A percentile compares a stretch with the other conserved stretches of the same genome.
Conservation (phyloP, 2,797 vertebrate species). For the Takifugu rubripes region DNA sequence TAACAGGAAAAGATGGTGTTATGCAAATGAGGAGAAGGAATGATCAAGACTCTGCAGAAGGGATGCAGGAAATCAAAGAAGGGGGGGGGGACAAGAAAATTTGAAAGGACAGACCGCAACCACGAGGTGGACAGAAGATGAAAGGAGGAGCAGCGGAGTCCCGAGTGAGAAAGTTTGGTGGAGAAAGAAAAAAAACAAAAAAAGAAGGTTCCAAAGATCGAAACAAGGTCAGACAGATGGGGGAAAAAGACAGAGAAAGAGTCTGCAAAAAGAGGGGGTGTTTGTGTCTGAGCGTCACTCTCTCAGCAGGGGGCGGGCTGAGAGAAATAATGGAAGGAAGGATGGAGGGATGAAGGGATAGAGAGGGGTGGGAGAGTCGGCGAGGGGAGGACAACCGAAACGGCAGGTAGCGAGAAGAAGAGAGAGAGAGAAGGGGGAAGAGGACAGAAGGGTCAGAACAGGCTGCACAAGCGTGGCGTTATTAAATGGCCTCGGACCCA, state of each 20-base stretch:
- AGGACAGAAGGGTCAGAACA: conserved; percentile 31
- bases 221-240: conserved; percentile 73
- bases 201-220: conserved; percentile 60
- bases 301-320: conserved; percentile 55
- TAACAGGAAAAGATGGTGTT: conserved; percentile 67
- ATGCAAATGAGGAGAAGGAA: conserved; percentile 62
- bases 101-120: conserved; percentile 72
- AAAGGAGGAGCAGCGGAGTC: conserved; percentile 47
- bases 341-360: conserved; percentile 37
- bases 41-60: conserved; percentile 55
- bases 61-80: conserved; percentile 65
- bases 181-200: conserved; percentile 38
- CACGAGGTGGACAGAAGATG: conserved; percentile 68
- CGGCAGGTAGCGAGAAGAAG: conserved; percentile 17
- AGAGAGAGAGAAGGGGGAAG: conserved; percentile 7
- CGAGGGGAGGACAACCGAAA: not conserved
- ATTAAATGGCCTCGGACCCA: conserved; percentile 56
- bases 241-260: conserved; percentile 42
- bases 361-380: conserved; percentile 8
- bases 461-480: conserved; percentile 34
- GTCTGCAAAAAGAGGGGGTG: conserved; percentile 39
- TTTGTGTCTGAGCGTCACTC: conserved; percentile 72
- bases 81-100: conserved; percentile 36
- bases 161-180: conserved; percentile 54
- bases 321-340: conserved; percentile 67